phyloP scores from a whole-genome alignment of 1,140 invertebrate genomes.

The Octopus sinensis region DNA sequence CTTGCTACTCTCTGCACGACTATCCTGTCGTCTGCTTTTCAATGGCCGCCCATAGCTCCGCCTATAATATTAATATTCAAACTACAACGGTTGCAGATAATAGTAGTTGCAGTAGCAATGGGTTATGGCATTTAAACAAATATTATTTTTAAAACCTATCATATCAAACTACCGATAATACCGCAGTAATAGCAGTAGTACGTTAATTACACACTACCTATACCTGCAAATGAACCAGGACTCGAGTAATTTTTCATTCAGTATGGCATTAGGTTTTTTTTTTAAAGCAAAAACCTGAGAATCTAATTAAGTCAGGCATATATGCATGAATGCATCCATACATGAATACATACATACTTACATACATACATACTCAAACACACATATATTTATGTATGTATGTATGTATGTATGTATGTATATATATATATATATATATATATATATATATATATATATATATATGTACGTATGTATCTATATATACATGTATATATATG shows the following conservation, averaged over 20 bases:
- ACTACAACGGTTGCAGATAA: not conserved
- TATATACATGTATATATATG: not conserved
- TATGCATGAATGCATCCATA: not conserved
- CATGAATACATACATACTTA: not conserved
- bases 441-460: not conserved
- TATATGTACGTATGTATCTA: not conserved
- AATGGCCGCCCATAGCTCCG: not conserved
- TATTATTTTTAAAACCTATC: not conserved
- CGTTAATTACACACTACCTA: not conserved
- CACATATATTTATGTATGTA: not conserved
- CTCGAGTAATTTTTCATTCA: too few relatives aligned
- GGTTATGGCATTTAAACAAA: not conserved
- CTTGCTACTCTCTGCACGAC: not conserved
- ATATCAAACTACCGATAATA: not conserved
- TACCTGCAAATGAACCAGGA: not conserved
- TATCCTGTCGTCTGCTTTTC: constrained; percentile 5
- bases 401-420: not conserved
- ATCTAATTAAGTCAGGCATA: not conserved
- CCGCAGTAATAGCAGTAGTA: not conserved
- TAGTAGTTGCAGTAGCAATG: not conserved
- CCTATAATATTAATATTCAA: not conserved
- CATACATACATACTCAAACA: not conserved
- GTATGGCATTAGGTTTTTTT: not conserved
- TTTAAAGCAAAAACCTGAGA: not conserved
- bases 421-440: not conserved